Conservation (phyloP, 2,797 vertebrate species). For the Toxotes lorentzi region DNA sequence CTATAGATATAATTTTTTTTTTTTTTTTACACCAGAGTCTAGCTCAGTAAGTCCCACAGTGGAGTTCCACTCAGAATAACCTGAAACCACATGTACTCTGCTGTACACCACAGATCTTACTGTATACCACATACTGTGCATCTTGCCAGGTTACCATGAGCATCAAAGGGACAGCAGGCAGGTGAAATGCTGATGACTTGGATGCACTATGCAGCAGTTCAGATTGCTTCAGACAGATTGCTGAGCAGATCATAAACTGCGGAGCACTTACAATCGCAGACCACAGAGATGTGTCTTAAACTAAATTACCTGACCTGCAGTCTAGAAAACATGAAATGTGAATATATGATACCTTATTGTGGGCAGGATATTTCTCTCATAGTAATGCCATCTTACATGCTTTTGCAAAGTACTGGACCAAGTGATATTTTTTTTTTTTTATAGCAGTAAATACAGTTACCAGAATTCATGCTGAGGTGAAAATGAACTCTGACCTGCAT, state of each 20-base stretch:
- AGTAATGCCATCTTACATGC: too few relatives aligned
- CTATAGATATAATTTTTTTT: too few relatives aligned
- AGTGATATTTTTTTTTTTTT: too few relatives aligned
- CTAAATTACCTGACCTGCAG: neutral
- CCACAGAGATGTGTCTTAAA: neutral
- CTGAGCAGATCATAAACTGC: neutral
- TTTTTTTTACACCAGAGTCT: neutral
- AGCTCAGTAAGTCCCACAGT: too few relatives aligned
- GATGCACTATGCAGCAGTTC: neutral
- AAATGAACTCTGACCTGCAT: too few relatives aligned
- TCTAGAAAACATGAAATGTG: neutral
- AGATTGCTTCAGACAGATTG: neutral
- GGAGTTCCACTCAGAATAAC: too few relatives aligned
- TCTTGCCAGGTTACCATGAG: neutral
- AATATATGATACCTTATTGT: too few relatives aligned
- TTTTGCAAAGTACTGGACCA: too few relatives aligned
- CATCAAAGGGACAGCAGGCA: neutral
- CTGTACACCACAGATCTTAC: neutral
- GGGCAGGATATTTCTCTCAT: too few relatives aligned
- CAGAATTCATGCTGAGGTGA: too few relatives aligned
- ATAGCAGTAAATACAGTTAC: too few relatives aligned
- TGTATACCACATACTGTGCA: neutral
- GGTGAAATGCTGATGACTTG: neutral
- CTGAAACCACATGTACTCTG: neutral
- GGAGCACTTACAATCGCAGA: neutral